Evolutionary conservation across 2,113 vertebrate genomes (phyloP).

Genomic region (Varanus salvator): DNA sequence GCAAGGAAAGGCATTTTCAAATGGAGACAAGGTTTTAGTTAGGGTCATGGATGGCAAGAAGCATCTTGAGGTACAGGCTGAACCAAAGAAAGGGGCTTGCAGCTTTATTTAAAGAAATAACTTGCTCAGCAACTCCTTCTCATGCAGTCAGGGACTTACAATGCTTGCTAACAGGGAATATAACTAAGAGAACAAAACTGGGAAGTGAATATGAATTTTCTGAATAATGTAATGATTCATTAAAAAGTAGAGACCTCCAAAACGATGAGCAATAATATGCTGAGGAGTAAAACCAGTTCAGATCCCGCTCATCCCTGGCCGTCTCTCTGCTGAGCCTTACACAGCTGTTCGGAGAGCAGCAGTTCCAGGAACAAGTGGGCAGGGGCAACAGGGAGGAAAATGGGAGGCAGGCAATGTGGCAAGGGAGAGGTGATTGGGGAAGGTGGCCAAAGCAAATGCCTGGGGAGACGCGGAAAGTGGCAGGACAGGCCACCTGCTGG

Average conservation of each 20-base stretch:
- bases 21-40: constrained; percentile 45
- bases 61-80: neutral
- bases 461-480: no score
- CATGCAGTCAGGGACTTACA: neutral
- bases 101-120: constrained; percentile 43
- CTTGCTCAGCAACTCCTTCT: neutral
- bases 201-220: neutral
- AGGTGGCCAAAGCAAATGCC: no score
- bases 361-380: no score
- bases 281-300: neutral
- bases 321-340: no score
- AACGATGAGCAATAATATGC: neutral
- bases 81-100: neutral
- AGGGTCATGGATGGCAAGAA: neutral
- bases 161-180: neutral
- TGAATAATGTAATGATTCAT: neutral
- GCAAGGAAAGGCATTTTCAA: constrained; percentile 27
- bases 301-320: no score
- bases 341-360: no score
- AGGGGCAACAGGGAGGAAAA: no score
- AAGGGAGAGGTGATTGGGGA: no score
- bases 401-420: no score
- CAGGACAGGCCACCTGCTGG: no score
- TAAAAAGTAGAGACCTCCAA: neutral
- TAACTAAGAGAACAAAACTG: neutral